Base-by-base conservation (phyloP, 2,113 vertebrate genomes). In the Ranitomeya variabilis region DNA sequence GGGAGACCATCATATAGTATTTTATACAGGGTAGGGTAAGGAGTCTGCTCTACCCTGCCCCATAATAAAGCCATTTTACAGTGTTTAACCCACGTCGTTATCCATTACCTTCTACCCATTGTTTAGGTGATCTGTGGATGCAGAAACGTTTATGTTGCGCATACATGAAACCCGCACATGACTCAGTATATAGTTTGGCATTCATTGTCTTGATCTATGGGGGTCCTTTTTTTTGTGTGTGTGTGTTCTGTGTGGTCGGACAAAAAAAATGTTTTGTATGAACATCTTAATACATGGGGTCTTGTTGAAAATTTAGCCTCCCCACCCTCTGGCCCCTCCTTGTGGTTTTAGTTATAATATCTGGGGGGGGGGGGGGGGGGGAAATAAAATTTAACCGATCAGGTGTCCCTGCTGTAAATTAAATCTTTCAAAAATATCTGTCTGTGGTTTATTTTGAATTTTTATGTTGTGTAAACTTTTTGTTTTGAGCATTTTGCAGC, bases 331-430 rank as follows among this genome's bases (percentile, higher is more conserved):
- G 2, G 4, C 67, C 7, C 12, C 12, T 16, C 13, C 12, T 7
- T n/a, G 10, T 45, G 37, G 37, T 45, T 54, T 79, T 26, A 16
- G 55, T 54, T 26, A 57, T 55, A 37, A 26, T 31, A 16, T 59
- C 10, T 21, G 45, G 23, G 6, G 55, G 54, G 23, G 51, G n/a
- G n/a, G n/a, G n/a, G n/a, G n/a, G n/a, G n/a, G n/a, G n/a, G n/a
- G n/a, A n/a, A 62, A 12, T 37, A 8, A 76, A n/a, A 79, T 67
- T 19, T 37, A 12, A 60, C 76, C n/a, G n/a, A 21, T 55, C 80
- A 87, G 60, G 74, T 37, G 60, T 78, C 84, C 85, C 85, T 87
- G 74, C n/a, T 87, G 85, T 87, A 87, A 78, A 87, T 87, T 87
- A 87, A 87, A 87, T 67, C 74, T 79, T 87, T 87, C 84, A 54